Percentiles rank a stretch among this genome's conserved stretches.
These are phyloP conservation scores for Saturnia pavonia DNA, from an alignment of 2,888 invertebrate species.

Conservation along the genomic window DNA sequence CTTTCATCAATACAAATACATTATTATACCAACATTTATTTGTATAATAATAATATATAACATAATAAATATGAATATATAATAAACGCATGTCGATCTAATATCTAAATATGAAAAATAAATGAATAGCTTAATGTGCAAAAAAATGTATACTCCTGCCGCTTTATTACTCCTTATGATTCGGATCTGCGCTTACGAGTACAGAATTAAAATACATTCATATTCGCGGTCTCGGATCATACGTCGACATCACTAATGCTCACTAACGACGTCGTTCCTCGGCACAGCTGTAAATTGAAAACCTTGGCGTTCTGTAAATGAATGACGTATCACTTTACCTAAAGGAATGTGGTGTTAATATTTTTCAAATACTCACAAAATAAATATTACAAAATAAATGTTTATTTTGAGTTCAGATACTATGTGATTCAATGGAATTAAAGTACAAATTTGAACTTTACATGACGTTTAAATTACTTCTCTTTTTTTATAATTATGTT, in stretches of 20 bases:
- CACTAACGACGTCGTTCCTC: not conserved
- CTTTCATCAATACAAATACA: too few species aligned
- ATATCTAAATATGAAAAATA: not conserved
- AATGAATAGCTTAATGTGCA: not conserved
- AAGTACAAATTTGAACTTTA: not conserved
- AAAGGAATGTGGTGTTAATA: slow-evolving; percentile 17
- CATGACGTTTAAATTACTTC: not conserved
- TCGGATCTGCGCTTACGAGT: not conserved
- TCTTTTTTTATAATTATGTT: not conserved
- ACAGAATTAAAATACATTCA: not conserved
- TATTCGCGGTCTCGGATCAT: not conserved
- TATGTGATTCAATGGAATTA: not conserved
- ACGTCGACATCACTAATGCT: not conserved
- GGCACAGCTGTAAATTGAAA: slow-evolving; percentile 11
- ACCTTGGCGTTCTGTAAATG: slow-evolving; percentile 12
- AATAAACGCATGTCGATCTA: not conserved
- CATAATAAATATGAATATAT: too few species aligned
- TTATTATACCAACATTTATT: too few species aligned
- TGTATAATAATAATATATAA: too few species aligned
- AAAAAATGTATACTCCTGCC: not conserved
- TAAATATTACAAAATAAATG: not conserved
- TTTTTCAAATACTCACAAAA: slow-evolving; percentile 14
- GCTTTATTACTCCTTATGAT: not conserved
- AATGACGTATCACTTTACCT: slow-evolving; percentile 17
- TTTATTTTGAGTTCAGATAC: not conserved